Evolutionary conservation across 2,113 vertebrate species (phyloP).

Genomic region (Narcine bancroftii): DNA sequence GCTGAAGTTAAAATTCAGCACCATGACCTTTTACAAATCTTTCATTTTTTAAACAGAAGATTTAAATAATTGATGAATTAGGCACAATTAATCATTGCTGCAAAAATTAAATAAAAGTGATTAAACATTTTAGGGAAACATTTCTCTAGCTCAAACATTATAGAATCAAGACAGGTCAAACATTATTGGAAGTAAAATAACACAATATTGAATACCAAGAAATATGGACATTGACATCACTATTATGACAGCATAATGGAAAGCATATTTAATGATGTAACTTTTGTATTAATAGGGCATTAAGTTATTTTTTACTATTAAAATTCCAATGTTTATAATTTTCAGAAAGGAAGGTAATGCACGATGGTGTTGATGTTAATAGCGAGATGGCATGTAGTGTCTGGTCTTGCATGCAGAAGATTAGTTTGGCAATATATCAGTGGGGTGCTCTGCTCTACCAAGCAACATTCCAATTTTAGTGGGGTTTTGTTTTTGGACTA

Average conservation of each 20-base stretch:
- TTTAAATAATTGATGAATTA: background rate
- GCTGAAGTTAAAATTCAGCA: background rate
- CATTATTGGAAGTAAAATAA: background rate
- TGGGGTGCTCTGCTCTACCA: background rate
- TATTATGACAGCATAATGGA: background rate
- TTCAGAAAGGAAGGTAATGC: background rate
- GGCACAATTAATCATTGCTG: background rate
- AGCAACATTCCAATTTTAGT: background rate
- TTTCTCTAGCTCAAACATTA: background rate
- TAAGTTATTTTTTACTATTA: background rate
- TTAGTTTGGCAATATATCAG: background rate
- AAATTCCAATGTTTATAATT: background rate
- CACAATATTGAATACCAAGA: background rate
- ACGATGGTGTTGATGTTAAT: background rate
- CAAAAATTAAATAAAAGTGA: background rate
- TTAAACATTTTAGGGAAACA: background rate
- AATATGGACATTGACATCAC: background rate
- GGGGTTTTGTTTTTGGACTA: background rate
- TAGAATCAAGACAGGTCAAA: no score
- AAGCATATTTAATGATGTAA: background rate
- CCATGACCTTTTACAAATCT: background rate
- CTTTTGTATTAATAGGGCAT: background rate
- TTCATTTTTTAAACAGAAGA: background rate
- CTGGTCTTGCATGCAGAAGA: background rate
- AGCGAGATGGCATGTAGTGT: background rate